Percentiles rank a stretch among this genome's conserved stretches.
Conservation (phyloP, 2,113 vertebrate species). For the Phainopepla nitens region DNA sequence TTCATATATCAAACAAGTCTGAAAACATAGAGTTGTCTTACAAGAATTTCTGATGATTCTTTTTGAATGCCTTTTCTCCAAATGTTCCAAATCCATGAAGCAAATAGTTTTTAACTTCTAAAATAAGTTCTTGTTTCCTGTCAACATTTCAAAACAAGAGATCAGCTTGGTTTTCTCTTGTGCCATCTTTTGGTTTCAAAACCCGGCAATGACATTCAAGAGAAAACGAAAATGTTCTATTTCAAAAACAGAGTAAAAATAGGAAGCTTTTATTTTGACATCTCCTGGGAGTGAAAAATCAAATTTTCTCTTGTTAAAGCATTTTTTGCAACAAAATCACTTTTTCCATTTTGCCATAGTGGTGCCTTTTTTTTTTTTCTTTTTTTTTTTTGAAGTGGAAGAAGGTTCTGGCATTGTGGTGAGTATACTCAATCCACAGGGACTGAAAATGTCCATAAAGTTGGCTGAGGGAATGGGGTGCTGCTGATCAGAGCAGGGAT, state of each 20-base stretch:
- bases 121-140: conserved; percentile 19
- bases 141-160: conserved; percentile 43
- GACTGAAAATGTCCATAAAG: background rate
- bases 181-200: conserved; percentile 1
- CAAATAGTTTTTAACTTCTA: background rate
- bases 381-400: background rate
- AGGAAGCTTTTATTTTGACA: conserved; percentile 36
- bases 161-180: background rate
- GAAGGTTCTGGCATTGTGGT: background rate
- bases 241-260: conserved; percentile 28
- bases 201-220: background rate
- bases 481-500: background rate
- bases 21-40: background rate
- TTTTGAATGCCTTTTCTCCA: background rate
- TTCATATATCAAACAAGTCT: background rate
- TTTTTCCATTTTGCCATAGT: background rate
- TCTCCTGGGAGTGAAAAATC: background rate
- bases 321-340: background rate
- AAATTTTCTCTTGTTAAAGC: background rate
- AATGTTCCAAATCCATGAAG: background rate
- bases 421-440: background rate
- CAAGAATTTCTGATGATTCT: background rate
- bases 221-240: background rate
- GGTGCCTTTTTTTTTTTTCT: background rate
- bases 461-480: background rate